Percentiles rank a stretch among this genome's conserved stretches.
Evolutionary conservation across 2,797 vertebrate species (phyloP).

Genomic region (Sebastes elongatus): DNA sequence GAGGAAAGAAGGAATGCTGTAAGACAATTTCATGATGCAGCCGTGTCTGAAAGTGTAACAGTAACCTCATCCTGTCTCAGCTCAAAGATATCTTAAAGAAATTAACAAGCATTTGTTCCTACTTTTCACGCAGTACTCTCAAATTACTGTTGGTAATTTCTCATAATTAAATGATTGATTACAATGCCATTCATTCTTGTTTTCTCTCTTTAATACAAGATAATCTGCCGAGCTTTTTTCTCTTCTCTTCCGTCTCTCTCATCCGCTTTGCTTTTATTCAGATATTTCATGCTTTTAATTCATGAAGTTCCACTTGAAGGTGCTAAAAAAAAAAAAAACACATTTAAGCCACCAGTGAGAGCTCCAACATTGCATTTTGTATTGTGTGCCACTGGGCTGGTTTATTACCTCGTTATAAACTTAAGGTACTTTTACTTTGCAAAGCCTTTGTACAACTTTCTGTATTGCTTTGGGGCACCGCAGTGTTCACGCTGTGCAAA

Average conservation of each 20-base stretch:
- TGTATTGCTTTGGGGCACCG: not conserved
- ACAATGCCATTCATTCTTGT: not conserved
- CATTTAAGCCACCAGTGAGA: not conserved
- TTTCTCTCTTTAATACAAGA: not conserved
- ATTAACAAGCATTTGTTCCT: not conserved
- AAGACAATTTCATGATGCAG: not conserved
- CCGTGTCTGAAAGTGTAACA: constrained; percentile 5
- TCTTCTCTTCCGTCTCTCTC: not conserved
- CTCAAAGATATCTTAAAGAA: not conserved
- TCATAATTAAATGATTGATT: not conserved
- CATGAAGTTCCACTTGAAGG: not conserved
- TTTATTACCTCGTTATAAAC: not conserved
- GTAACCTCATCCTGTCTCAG: constrained; percentile 14
- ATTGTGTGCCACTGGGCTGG: not conserved
- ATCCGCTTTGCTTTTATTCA: not conserved
- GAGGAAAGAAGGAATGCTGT: constrained; percentile 8
- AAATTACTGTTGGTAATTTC: not conserved
- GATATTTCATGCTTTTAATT: not conserved
- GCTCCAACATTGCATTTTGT: not conserved
- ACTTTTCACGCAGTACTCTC: not conserved
- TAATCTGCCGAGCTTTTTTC: not conserved
- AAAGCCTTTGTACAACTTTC: not conserved
- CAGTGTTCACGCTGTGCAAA: not conserved
- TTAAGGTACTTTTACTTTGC: not conserved
- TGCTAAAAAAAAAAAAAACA: not conserved